Percentiles rank a stretch among this genome's conserved stretches.
These are phyloP conservation scores for Lordiphosa clarofinis DNA, from an alignment of 1,140 invertebrate genomes.

Conservation along the genomic window DNA sequence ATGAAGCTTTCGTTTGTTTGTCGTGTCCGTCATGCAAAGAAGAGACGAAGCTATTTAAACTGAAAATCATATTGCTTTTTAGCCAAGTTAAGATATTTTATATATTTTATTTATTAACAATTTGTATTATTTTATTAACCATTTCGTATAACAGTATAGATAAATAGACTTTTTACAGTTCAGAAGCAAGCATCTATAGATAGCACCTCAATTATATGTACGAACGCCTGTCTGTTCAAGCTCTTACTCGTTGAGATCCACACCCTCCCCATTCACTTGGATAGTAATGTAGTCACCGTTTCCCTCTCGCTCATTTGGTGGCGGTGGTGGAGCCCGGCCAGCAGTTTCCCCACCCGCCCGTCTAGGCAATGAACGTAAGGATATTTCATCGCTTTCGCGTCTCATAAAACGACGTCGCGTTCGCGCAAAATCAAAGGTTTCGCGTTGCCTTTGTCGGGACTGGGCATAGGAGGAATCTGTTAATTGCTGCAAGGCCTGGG, in stretches of 20 bases:
- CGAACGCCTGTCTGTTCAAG: not conserved
- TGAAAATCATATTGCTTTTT: too few relatives aligned
- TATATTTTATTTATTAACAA: not conserved
- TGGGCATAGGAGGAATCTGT: slow-evolving; percentile 66
- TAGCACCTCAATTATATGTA: slow-evolving; percentile 7
- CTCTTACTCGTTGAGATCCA: slow-evolving; percentile 57
- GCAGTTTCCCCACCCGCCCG: slow-evolving; percentile 2
- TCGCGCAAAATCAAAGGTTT: slow-evolving; percentile 58
- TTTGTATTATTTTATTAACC: not conserved
- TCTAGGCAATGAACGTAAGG: slow-evolving; percentile 40
- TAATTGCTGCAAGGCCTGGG: slow-evolving; percentile 45
- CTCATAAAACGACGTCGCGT: slow-evolving; percentile 60
- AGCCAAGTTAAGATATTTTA: too few relatives aligned
- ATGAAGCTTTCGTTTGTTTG: too few relatives aligned
- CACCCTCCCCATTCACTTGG: slow-evolving; percentile 68
- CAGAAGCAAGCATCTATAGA: too few relatives aligned
- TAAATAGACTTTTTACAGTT: not conserved
- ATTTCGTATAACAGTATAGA: too few relatives aligned
- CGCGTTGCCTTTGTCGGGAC: slow-evolving; percentile 57
- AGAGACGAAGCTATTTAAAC: too few relatives aligned
- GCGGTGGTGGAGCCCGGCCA: not conserved
- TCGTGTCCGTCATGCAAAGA: too few relatives aligned
- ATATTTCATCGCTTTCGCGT: slow-evolving; percentile 58
- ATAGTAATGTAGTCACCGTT: slow-evolving; percentile 54
- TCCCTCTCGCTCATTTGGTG: slow-evolving; percentile 14